These are phyloP conservation scores for Bimastos eiseni DNA, from an alignment of 2,888 invertebrate genomes.

Conservation along the genomic window DNA sequence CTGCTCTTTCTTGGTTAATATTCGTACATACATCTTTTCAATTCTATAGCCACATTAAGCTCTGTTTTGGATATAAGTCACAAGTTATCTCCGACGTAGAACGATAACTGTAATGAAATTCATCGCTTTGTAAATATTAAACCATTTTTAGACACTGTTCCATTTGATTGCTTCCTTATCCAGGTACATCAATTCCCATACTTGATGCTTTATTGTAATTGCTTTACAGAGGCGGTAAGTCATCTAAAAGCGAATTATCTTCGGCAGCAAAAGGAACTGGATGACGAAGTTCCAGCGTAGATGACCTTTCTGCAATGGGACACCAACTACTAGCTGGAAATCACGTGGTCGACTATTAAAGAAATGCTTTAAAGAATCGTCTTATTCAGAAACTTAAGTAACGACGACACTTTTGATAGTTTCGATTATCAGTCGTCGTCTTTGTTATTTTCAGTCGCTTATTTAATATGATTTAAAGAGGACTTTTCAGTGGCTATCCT, in stretches of 20 bases:
- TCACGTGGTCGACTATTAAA: not conserved
- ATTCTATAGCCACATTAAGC: no score
- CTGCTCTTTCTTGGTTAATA: no score
- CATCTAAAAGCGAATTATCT: not conserved
- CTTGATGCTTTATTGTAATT: not conserved
- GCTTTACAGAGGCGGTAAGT: not conserved
- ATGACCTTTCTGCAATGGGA: not conserved
- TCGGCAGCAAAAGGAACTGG: not conserved
- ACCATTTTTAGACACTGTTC: no score
- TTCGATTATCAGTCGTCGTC: not conserved
- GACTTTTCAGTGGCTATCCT: not conserved
- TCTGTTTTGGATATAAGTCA: no score
- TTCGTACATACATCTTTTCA: no score
- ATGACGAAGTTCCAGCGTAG: constrained; percentile 18
- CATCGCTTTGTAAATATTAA: no score
- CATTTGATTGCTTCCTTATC: not conserved
- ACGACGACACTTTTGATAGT: not conserved
- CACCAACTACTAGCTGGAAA: not conserved
- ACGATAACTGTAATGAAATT: no score
- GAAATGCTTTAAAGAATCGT: not conserved
- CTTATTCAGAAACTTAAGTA: not conserved
- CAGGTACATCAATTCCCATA: no score
- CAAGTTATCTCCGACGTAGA: no score
- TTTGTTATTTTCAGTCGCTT: no score
- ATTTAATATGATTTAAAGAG: not conserved